phyloP scores from a whole-genome alignment of 2,888 invertebrate species.

The Eugnorisma glareosa region DNA sequence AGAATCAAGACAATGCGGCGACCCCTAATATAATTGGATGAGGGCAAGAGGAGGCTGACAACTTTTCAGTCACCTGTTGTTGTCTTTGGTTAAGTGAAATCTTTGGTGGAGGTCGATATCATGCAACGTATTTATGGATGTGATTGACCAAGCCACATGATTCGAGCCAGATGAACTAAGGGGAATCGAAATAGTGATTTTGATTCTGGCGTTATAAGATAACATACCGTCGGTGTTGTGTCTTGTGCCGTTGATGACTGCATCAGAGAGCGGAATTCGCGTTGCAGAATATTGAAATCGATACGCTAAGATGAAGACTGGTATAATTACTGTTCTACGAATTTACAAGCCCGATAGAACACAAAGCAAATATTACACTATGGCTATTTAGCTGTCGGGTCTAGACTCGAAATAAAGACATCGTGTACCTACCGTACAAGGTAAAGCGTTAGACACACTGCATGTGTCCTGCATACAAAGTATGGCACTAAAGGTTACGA shows the following conservation, averaged over 20 bases:
- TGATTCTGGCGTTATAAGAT: background rate
- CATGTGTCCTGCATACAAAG: slow-evolving; percentile 53
- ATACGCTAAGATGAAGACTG: background rate
- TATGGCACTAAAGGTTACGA: slow-evolving; percentile 55
- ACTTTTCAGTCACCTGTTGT: background rate
- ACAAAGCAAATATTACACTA: background rate
- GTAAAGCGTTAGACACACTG: slow-evolving; percentile 36
- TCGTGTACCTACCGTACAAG: slow-evolving; percentile 42
- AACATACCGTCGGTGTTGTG: background rate
- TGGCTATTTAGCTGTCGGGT: slow-evolving; percentile 7
- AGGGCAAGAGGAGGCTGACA: background rate
- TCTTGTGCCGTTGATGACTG: background rate
- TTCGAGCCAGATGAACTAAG: background rate
- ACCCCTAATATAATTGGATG: background rate
- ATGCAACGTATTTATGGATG: background rate
- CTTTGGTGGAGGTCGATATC: background rate
- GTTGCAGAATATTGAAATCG: background rate
- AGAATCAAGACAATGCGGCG: background rate
- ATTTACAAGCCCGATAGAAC: background rate
- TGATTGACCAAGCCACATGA: background rate
- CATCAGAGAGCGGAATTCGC: background rate
- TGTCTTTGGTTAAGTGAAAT: background rate
- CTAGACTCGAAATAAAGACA: slow-evolving; percentile 32
- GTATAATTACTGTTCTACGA: too few relatives aligned
- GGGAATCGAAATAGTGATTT: background rate